Base-by-base conservation (phyloP, 2,797 vertebrate genomes). In the Xenopus petersii region DNA sequence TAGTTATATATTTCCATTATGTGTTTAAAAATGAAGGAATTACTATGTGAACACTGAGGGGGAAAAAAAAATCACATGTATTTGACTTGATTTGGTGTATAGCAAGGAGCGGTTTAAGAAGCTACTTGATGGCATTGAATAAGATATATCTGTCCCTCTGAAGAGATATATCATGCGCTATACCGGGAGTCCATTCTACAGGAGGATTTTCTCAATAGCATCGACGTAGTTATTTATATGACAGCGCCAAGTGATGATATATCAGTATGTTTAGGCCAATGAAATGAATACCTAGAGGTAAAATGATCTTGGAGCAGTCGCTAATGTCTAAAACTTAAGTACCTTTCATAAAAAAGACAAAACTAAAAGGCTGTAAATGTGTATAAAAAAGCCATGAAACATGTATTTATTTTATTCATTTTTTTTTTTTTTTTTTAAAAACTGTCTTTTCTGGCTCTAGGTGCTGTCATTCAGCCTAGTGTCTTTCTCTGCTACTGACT, bases 1-100 rank as follows among this genome's bases (percentile, higher is more conserved):
- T 92, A 91, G 90, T 93, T 92, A 91, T 94, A 93, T 93, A 92
- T 95, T 95, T 95, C 93, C 89, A 95, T 95, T 95, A 95, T 90
- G 90, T 94, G 91, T 95, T 96, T 94, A 92, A 96, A 94, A 96
- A 93, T 93, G 93, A 93, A 95, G 92, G 92, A 94, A 95, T 95
- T 91, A 92, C 90, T 83, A 89, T 88, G 86, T 89, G 87, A 90
- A 91, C 84, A 64, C 85, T 78, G 49, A 51, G 87, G 88, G 82
- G 82, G 70, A 76, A 70, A 79, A 76, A 76, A 81, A 84, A 84
- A 78, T 83, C 86, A 86, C 88, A 91, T 92, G 90, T 92, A 92
- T 93, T 91, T 88, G 88, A 89, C 87, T 85, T 88, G 89, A 89
- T 91, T 88, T 88, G 88, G 86, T 84, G 80, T 74, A 75, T 86